These are phyloP conservation scores for Heliconius eleuchia DNA, from an alignment of 1,140 invertebrate species.

Conservation along the genomic window DNA sequence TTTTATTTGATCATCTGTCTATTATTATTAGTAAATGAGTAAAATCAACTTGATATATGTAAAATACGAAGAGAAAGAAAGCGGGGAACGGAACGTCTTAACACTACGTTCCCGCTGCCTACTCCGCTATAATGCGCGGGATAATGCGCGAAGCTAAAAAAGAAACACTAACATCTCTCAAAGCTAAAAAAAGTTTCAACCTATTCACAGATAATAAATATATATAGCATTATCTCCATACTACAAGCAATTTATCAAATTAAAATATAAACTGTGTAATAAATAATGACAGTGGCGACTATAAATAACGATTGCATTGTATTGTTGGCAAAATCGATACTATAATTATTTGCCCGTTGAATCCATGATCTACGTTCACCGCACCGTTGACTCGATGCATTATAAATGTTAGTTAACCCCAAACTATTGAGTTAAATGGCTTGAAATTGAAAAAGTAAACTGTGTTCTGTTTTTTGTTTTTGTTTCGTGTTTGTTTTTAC, in stretches of 20 bases:
- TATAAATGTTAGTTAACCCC: constrained; percentile 15
- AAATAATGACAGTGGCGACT: constrained; percentile 10
- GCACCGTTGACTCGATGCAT: constrained; percentile 14
- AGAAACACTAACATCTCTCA: no score
- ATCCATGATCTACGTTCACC: constrained; percentile 23
- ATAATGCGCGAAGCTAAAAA: no score
- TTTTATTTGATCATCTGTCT: no score
- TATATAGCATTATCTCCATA: neutral
- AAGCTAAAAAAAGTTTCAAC: no score
- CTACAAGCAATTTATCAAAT: constrained; percentile 1
- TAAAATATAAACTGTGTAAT: neutral
- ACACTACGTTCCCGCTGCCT: no score
- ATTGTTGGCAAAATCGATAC: constrained; percentile 19
- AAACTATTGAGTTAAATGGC: constrained; percentile 5
- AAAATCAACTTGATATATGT: no score
- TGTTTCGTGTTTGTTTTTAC: no score
- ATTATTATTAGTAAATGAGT: no score
- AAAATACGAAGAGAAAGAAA: no score
- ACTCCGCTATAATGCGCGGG: no score
- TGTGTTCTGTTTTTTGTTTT: neutral
- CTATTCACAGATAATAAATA: no score
- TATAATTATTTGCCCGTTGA: constrained; percentile 28
- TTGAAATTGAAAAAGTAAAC: neutral
- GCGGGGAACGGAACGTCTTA: no score
- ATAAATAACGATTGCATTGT: constrained; percentile 26